A percentile compares a stretch with the other conserved stretches of the same genome.
These are phyloP conservation scores for Chrysogorgia sp. DNA, from an alignment of 92 coral and sea anemone species.

Conservation along the genomic window DNA sequence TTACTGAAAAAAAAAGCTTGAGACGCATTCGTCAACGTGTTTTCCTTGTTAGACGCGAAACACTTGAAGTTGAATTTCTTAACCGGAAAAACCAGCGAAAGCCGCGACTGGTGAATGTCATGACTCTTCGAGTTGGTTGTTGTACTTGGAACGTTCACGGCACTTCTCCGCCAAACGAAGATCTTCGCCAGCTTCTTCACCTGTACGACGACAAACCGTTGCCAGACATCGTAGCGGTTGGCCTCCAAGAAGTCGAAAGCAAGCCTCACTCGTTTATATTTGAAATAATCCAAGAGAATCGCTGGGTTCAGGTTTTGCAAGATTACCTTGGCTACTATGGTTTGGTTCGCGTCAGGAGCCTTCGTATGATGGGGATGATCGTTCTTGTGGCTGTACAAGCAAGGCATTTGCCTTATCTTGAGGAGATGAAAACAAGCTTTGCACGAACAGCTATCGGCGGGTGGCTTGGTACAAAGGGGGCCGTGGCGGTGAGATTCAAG, in stretches of 20 bases:
- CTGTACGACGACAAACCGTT: slow-evolving; percentile 83
- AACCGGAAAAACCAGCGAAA: neutral
- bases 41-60: neutral
- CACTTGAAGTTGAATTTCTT: neutral
- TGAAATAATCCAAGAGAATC: slow-evolving; percentile 92
- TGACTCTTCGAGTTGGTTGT: slow-evolving; percentile 67
- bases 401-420: slow-evolving; percentile 77
- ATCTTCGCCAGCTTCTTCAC: slow-evolving; percentile 84
- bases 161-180: slow-evolving; percentile 93
- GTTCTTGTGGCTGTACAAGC: slow-evolving; percentile 88
- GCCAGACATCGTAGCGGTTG: slow-evolving; percentile 96
- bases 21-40: slow-evolving; percentile 1
- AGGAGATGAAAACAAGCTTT: slow-evolving; percentile 85
- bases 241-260: slow-evolving; percentile 96
- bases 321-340: slow-evolving; percentile 98
- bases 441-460: slow-evolving; percentile 95
- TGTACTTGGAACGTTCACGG: slow-evolving; percentile 99
- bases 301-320: slow-evolving; percentile 95
- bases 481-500: slow-evolving; percentile 84
- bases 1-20: neutral
- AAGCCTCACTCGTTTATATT: slow-evolving; percentile 88
- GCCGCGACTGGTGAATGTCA: too few relatives aligned
- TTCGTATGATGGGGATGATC: slow-evolving; percentile 98
- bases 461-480: slow-evolving; percentile 97
- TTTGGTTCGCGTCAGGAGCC: slow-evolving; percentile 91